phyloP scores from a whole-genome alignment of 2,113 vertebrate genomes.

The Oceanites oceanicus region DNA sequence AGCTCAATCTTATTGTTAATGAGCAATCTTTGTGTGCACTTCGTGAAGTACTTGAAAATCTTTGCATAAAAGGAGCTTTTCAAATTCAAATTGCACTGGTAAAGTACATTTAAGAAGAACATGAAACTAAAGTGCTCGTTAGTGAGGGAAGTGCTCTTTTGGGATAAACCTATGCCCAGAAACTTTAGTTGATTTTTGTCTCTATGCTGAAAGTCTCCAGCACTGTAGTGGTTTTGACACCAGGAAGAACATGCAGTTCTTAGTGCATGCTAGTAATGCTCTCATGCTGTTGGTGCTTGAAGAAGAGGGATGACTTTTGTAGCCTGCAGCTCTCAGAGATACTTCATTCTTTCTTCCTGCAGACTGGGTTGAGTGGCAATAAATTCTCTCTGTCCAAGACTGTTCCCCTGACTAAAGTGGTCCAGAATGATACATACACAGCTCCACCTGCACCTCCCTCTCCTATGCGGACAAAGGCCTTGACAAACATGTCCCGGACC shows the following conservation, averaged over 20 bases:
- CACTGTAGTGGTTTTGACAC: not conserved
- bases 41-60: not conserved
- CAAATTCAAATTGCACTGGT: not conserved
- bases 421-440: slow-evolving; percentile 93
- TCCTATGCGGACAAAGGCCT: slow-evolving; percentile 74
- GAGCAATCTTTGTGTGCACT: not conserved
- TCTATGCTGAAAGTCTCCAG: not conserved
- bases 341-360: not conserved
- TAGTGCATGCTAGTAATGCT: not conserved
- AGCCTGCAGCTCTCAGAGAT: not conserved
- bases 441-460: slow-evolving; percentile 79
- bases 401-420: slow-evolving; percentile 93
- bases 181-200: not conserved
- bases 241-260: not conserved
- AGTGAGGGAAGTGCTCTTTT: not conserved
- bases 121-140: not conserved
- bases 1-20: not conserved
- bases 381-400: slow-evolving; percentile 84
- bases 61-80: not conserved
- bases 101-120: not conserved
- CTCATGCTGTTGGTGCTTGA: not conserved
- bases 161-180: not conserved
- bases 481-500: slow-evolving; percentile 86
- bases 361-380: slow-evolving; percentile 79
- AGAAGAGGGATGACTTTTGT: not conserved